Base-by-base conservation (phyloP, 2,113 vertebrate species). In the Dascyllus trimaculatus region DNA sequence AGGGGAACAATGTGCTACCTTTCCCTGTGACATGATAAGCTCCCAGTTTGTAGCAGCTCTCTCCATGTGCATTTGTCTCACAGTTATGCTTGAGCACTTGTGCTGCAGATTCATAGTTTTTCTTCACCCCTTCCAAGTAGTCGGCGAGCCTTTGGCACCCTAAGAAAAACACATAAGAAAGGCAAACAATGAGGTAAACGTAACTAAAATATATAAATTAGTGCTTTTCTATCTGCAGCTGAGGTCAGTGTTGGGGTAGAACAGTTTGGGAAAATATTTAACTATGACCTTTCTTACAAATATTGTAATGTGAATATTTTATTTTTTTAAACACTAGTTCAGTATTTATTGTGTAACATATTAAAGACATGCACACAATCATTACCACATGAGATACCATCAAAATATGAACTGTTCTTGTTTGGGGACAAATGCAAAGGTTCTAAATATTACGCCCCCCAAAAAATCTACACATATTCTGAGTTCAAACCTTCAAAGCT, bases 31-130 rank as follows among this genome's bases (percentile, higher is more conserved):
- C 70, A 62, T 98, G 95, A 86, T 99, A 99, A 18, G 93, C 86
- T 0, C 98, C 98, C 60, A 99, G 95, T 52, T 97, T 99, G 81
- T 97, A 99, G 94, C 97, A 99, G 93, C 97, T 98, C 78, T 98
- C 96, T 38, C 94, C 93, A 52, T 97, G 94, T 13, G 92, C 91
- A 54, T 97, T 61, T 1, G 71, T 89, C 57, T 98, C 97, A 93
- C 98, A 99, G 93, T 97, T 99, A 54, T 96, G 93, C 78, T 96
- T 97, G 64, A 99, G 84, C n/a, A 98, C 95, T 62, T 96, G 94
- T 51, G 96, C 97, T 24, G 97, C 76, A 53, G 93, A 92, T 40
- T 92, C 95, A 51, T 95, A 97, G 88, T 98, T 94, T 86, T 95
- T 97, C 92, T 73, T 96, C 64, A 99, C 95, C 2, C 95, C 96